These are phyloP conservation scores for Diadema setosum DNA, from an alignment of 35 echinoderm and acorn worm species.

Conservation along the genomic window DNA sequence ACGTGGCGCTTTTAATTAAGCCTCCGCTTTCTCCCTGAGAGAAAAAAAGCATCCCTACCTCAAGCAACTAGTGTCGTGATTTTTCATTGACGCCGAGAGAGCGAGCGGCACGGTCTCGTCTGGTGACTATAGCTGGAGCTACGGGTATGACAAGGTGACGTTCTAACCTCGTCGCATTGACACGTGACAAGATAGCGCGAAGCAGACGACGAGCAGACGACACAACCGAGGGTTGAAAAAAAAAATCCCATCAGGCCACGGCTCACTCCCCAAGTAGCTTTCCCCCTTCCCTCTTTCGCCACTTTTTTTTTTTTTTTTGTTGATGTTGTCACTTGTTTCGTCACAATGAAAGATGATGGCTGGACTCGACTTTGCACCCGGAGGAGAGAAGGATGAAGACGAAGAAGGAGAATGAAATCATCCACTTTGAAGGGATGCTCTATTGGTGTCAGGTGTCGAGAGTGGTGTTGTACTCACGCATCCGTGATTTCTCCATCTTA, in stretches of 20 bases:
- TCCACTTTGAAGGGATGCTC: no score
- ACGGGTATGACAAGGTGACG: neutral
- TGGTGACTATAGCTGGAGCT: neutral
- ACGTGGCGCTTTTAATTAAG: neutral
- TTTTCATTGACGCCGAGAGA: neutral
- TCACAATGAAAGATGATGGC: no score
- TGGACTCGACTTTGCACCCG: no score
- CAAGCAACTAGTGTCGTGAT: neutral
- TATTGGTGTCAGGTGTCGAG: no score
- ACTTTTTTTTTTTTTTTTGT: neutral
- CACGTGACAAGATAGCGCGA: conserved; percentile 5
- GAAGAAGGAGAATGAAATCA: no score
- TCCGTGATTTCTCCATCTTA: no score
- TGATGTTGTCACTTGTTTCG: neutral
- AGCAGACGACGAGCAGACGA: neutral
- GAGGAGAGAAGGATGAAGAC: no score
- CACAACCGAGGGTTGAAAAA: neutral
- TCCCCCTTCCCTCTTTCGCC: neutral
- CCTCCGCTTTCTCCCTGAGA: neutral
- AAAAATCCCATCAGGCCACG: neutral
- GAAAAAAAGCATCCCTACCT: neutral
- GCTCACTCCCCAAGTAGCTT: neutral
- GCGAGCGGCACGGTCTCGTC: neutral
- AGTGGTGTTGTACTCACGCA: no score
- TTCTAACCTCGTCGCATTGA: neutral